Percentiles rank a stretch among this genome's conserved stretches.
Evolutionary conservation across 2,797 vertebrate genomes (phyloP).

Genomic region (Bradypodion pumilum): DNA sequence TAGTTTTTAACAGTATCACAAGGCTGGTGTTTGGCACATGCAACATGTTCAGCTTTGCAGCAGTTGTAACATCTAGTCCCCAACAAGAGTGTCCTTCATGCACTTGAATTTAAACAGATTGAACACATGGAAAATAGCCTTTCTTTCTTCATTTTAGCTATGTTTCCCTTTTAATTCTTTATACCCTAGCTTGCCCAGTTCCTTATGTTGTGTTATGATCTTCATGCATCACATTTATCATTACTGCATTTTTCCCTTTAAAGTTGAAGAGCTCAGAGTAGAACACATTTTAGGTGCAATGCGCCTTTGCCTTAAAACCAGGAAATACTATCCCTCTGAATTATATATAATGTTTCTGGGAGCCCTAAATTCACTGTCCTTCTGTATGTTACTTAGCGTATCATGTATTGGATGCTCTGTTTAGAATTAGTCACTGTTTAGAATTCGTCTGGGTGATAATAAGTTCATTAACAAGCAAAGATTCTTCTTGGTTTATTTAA

Average conservation of each 20-base stretch:
- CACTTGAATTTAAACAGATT: neutral
- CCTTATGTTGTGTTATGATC: neutral
- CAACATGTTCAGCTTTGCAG: neutral
- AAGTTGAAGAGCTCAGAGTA: slow-evolving; percentile 38
- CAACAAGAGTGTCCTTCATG: neutral
- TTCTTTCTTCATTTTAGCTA: neutral
- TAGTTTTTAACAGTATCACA: neutral
- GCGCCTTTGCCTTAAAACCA: slow-evolving; percentile 39
- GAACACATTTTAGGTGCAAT: slow-evolving; percentile 19
- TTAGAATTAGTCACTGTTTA: slow-evolving; percentile 5
- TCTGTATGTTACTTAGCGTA: neutral
- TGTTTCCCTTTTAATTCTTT: neutral
- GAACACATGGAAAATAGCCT: neutral
- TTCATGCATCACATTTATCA: neutral
- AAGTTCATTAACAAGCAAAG: neutral
- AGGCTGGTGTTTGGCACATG: neutral
- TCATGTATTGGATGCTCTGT: neutral
- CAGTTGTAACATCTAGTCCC: neutral
- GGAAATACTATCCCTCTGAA: slow-evolving; percentile 18
- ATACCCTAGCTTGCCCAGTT: neutral
- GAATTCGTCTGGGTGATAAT: slow-evolving; percentile 16
- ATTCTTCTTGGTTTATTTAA: slow-evolving; percentile 26
- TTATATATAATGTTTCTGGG: slow-evolving; percentile 38
- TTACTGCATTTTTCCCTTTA: neutral
- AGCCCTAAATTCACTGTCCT: slow-evolving; percentile 27